These are phyloP conservation scores for Peucedramus taeniatus DNA, from an alignment of 2,113 vertebrate genomes.

Conservation along the genomic window DNA sequence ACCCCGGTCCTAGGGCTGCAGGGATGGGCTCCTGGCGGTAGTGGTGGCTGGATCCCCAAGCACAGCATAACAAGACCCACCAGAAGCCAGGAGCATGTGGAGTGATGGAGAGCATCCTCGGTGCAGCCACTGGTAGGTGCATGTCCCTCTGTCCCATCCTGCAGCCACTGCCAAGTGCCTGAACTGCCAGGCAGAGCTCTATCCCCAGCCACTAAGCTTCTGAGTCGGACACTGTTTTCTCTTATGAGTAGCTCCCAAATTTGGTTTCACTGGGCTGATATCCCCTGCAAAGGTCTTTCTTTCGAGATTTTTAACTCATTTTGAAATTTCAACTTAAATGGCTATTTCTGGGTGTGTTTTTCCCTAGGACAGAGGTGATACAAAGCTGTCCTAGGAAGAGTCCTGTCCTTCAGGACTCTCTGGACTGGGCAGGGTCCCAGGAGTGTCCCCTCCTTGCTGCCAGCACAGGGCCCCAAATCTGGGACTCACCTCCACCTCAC, in stretches of 20 bases:
- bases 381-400: neutral
- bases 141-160: neutral
- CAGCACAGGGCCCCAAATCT: neutral
- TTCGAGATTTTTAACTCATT: neutral
- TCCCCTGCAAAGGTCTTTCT: neutral
- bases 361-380: neutral
- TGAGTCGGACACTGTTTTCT: neutral
- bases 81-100: neutral
- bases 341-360: neutral
- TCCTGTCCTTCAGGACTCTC: neutral
- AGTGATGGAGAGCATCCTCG: neutral
- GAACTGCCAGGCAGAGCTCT: neutral
- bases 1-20: neutral
- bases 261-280: neutral
- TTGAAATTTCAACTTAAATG: neutral
- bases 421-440: neutral
- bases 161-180: neutral
- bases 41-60: neutral
- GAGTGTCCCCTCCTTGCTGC: neutral
- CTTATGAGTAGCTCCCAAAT: neutral
- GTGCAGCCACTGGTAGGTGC: neutral
- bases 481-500: conserved; percentile 87
- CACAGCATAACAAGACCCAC: neutral
- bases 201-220: neutral
- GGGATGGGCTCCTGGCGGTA: neutral